phyloP scores from a whole-genome alignment of 2,113 vertebrate species.

The Hypomesus transpacificus region DNA sequence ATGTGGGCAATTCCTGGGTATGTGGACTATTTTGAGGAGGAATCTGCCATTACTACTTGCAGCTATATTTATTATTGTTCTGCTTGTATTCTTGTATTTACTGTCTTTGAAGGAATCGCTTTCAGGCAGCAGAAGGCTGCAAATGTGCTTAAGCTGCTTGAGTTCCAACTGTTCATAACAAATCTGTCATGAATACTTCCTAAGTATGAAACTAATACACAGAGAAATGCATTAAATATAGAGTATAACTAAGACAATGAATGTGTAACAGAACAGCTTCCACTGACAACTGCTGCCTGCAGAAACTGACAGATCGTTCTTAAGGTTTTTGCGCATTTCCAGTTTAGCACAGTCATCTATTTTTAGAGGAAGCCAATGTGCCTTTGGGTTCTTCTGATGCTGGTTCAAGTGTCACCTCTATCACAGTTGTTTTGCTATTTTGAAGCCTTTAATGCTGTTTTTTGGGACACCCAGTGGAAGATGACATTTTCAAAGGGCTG shows the following conservation, averaged over 20 bases:
- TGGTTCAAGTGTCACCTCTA: slow-evolving; percentile 24
- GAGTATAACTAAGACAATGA: too few species aligned
- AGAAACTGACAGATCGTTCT: neutral
- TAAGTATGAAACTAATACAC: slow-evolving; percentile 9
- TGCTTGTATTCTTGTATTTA: neutral
- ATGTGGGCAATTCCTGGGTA: too few species aligned
- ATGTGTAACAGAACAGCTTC: neutral
- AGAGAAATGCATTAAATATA: slow-evolving; percentile 4
- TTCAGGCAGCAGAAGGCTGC: neutral
- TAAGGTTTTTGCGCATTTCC: slow-evolving; percentile 42
- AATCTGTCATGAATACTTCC: neutral
- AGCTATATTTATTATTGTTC: neutral
- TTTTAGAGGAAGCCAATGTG: slow-evolving; percentile 45
- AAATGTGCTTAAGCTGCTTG: neutral
- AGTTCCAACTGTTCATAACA: slow-evolving; percentile 1
- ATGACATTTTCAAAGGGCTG: slow-evolving; percentile 64
- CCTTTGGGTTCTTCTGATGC: slow-evolving; percentile 39
- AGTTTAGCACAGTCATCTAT: slow-evolving; percentile 44
- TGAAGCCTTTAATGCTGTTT: slow-evolving; percentile 54
- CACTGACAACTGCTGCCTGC: neutral
- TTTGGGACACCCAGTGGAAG: slow-evolving; percentile 49
- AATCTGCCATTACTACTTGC: too few species aligned
- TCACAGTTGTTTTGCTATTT: slow-evolving; percentile 49
- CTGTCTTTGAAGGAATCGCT: neutral
- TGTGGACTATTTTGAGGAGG: too few species aligned